Evolutionary conservation across 1,140 invertebrate genomes (phyloP).

Genomic region (Trichoplusia ni): DNA sequence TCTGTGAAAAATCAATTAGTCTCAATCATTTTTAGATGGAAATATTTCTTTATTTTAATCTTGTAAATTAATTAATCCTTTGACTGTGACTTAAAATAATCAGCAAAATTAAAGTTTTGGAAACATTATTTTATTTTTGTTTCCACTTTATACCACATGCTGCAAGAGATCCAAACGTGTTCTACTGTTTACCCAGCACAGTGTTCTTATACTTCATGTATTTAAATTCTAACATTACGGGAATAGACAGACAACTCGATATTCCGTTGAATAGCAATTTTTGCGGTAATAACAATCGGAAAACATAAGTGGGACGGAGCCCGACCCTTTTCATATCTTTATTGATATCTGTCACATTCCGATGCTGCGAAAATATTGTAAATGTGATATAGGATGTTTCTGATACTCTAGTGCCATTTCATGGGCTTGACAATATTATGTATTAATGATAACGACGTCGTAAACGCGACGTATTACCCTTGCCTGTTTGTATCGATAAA

Average conservation of each 20-base stretch:
- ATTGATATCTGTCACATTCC: conserved; percentile 51
- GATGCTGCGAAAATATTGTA: conserved; percentile 32
- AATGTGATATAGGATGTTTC: conserved; percentile 26
- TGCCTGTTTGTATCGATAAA: too few relatives aligned
- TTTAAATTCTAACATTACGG: conserved; percentile 50
- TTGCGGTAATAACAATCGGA: conserved; percentile 67
- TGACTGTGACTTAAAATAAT: too few relatives aligned
- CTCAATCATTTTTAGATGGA: too few relatives aligned
- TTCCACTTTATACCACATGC: too few relatives aligned
- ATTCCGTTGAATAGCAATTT: conserved; percentile 64
- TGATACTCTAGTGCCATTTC: conserved; percentile 4
- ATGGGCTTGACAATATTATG: conserved; percentile 21
- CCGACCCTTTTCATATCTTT: conserved; percentile 55
- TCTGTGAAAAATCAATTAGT: too few relatives aligned
- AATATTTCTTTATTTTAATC: too few relatives aligned
- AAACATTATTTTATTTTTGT: not conserved
- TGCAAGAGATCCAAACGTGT: not conserved
- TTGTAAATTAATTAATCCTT: too few relatives aligned
- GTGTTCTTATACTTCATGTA: conserved; percentile 1
- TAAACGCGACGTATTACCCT: not conserved
- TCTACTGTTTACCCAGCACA: not conserved
- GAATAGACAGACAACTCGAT: conserved; percentile 54
- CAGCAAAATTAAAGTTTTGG: too few relatives aligned
- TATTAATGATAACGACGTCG: conserved; percentile 22
- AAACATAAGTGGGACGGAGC: conserved; percentile 59